Conservation (phyloP, 1,140 invertebrate genomes). For the Orchesella cincta region DNA sequence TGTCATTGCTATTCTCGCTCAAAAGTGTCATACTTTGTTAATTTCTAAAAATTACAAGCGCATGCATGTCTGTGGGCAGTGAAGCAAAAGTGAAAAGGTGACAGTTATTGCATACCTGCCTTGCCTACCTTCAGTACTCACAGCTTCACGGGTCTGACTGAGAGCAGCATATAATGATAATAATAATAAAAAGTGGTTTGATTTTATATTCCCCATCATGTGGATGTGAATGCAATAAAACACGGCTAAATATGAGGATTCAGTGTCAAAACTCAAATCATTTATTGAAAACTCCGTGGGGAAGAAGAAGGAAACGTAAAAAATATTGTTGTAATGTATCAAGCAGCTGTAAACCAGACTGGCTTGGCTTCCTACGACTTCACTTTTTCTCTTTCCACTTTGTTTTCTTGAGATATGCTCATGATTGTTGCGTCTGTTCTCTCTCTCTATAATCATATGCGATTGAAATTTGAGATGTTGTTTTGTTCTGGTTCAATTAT, state of each 20-base stretch:
- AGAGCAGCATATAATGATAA: background rate
- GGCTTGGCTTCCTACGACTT: background rate
- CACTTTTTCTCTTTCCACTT: background rate
- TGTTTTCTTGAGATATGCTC: too few species aligned
- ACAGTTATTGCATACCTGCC: background rate
- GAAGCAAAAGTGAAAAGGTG: background rate
- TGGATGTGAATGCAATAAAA: too few species aligned
- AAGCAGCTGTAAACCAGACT: background rate
- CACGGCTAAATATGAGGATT: background rate
- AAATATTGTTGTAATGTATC: background rate
- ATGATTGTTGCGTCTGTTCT: too few species aligned
- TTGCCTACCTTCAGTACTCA: too few species aligned
- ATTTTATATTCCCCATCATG: background rate
- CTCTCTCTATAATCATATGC: background rate
- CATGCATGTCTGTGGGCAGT: background rate
- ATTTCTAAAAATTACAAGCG: too few species aligned
- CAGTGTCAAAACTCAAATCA: conserved; percentile 1
- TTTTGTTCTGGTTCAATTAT: conserved; percentile 18
- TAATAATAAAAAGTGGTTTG: background rate
- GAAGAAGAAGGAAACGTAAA: background rate
- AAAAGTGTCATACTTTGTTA: too few species aligned
- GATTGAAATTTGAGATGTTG: conserved; percentile 5
- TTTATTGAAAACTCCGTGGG: conserved; percentile 14
- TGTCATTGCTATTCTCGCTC: too few species aligned
- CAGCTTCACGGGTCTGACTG: too few species aligned